Conservation (phyloP, 2,113 vertebrate genomes). For the Prionailurus bengalensis region DNA sequence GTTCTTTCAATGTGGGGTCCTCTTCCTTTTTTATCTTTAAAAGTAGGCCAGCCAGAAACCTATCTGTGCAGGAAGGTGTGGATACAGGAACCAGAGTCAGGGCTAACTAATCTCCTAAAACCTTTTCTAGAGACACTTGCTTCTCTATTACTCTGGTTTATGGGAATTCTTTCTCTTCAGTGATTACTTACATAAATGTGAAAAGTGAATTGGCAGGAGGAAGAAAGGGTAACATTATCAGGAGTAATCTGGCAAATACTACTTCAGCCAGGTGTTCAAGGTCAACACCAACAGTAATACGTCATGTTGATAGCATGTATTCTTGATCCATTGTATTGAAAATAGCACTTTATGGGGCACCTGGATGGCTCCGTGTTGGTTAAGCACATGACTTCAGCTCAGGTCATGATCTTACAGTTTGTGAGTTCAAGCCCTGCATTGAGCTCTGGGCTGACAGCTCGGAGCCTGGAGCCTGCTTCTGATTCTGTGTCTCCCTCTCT, state of each 20-base stretch:
- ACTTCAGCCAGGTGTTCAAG: background rate
- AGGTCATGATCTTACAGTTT: too few species aligned
- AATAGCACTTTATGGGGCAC: background rate
- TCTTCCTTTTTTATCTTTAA: constrained; percentile 42
- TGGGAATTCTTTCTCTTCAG: background rate
- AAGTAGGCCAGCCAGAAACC: constrained; percentile 33
- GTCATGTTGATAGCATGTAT: background rate
- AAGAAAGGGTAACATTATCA: background rate
- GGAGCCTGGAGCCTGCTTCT: too few species aligned
- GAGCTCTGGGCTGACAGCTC: too few species aligned
- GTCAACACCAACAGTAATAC: background rate
- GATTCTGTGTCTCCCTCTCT: too few species aligned
- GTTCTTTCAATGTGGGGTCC: background rate
- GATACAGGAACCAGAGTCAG: background rate
- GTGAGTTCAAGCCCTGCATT: too few species aligned
- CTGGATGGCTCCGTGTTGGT: too few species aligned
- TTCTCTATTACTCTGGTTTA: background rate
- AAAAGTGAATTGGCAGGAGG: background rate
- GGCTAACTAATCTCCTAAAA: background rate
- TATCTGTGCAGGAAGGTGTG: background rate
- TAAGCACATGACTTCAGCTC: too few species aligned
- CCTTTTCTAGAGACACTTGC: background rate
- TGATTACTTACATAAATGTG: background rate
- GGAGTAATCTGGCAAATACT: background rate
- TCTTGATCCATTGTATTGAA: background rate